Evolutionary conservation across 2,888 invertebrate genomes (phyloP).

Genomic region (Rotaria socialis): DNA sequence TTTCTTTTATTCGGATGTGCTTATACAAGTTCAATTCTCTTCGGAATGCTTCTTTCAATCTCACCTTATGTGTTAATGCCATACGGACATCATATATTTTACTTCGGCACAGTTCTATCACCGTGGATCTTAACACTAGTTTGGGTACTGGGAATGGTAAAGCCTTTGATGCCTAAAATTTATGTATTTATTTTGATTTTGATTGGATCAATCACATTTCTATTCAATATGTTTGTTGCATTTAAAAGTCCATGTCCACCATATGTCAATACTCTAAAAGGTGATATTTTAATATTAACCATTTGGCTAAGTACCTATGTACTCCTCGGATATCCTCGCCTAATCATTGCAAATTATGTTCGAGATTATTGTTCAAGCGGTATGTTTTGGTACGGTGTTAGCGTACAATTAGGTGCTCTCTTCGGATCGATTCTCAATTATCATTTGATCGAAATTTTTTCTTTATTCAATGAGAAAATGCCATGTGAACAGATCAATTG

Average conservation of each 20-base stretch:
- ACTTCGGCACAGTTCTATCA: neutral
- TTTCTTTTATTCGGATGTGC: neutral
- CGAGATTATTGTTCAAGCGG: neutral
- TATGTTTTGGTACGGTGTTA: slow-evolving; percentile 26
- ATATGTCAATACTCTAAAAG: neutral
- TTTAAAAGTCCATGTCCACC: neutral
- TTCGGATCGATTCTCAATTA: neutral
- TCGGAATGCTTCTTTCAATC: neutral
- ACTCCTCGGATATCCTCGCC: neutral
- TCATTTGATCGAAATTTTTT: neutral
- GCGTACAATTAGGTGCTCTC: neutral
- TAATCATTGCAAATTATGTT: slow-evolving; percentile 15
- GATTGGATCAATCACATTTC: neutral
- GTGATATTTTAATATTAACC: neutral
- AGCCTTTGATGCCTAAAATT: neutral
- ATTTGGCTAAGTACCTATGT: neutral
- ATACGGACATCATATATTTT: neutral
- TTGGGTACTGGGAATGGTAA: neutral
- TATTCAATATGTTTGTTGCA: neutral
- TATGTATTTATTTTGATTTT: neutral
- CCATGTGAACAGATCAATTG: neutral
- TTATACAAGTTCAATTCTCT: neutral
- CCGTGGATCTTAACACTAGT: neutral
- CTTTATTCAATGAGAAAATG: neutral
- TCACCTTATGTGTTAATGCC: neutral